A percentile compares a stretch with the other conserved stretches of the same genome.
phyloP scores from a whole-genome alignment of 2,113 vertebrate genomes.

The Sigmodon hispidus region DNA sequence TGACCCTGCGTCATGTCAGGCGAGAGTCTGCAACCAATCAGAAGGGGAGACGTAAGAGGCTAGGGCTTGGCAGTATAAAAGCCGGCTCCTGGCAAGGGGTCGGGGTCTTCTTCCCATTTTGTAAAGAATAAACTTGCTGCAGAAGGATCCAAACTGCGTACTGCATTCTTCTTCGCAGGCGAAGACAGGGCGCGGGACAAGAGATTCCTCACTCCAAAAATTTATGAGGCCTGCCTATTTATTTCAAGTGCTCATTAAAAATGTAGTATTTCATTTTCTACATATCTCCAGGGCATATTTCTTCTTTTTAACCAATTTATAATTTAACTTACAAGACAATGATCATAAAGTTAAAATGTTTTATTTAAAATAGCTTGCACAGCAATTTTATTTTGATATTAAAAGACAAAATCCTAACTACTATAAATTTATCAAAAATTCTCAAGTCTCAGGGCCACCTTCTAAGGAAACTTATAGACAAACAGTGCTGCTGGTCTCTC shows the following conservation, averaged over 20 bases:
- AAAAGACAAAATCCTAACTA: conserved; percentile 66
- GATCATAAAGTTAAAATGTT: conserved; percentile 59
- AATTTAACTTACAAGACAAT: conserved; percentile 20
- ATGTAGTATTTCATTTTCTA: background rate
- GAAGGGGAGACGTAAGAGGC: no score
- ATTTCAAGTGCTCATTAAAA: background rate
- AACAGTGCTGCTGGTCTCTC: conserved; percentile 65
- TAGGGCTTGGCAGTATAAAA: no score
- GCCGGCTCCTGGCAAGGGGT: no score
- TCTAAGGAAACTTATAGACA: conserved; percentile 69
- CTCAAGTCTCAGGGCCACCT: conserved; percentile 56
- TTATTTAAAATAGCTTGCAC: conserved; percentile 64
- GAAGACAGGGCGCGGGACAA: no score
- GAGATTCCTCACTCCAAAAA: background rate
- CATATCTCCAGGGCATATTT: background rate
- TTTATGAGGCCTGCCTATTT: background rate
- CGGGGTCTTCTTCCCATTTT: no score
- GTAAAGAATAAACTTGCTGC: no score
- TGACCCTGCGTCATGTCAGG: no score
- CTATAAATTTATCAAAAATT: conserved; percentile 39
- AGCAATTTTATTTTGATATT: conserved; percentile 69
- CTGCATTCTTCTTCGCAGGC: no score
- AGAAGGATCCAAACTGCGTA: no score
- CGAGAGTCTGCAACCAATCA: no score
- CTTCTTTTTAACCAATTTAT: conserved; percentile 26